Base-by-base conservation (phyloP, 1,140 invertebrate genomes). In the Drosophila tropicalis region DNA sequence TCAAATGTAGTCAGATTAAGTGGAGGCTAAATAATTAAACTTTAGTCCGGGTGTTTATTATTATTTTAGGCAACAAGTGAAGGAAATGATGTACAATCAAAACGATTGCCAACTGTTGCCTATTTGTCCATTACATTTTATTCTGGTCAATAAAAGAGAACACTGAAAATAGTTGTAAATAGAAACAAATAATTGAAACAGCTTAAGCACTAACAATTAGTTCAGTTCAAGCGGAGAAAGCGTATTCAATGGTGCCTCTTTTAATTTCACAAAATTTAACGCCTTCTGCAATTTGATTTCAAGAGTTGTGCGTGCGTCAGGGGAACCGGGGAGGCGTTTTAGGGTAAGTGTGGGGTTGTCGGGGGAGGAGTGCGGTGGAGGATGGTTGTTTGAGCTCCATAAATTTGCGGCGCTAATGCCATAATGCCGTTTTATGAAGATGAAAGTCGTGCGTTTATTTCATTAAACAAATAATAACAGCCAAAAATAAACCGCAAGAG, bases 401-500 rank as follows among this genome's bases (percentile, higher is more conserved):
- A 89, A 89, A 89, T 89, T 89, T 84, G 77, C 55, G 77, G 74
- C 71, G 85, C 78, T 89, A 89, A 89, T 89, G 84, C 84, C 74
- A 89, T 89, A 89, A 89, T 89, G 69, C 85, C 84, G 78, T 89
- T 89, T 89, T 89, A 89, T 89, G 85, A 89, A 89, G 84, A 89
- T 89, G 84, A 89, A 89, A 89, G 84, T 89, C 84, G 84, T 84
- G 84, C 85, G 84, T 89, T 89, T 89, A 89, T 90, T 89, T 89
- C 80, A 89, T 89, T 89, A 89, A 87, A 89, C 84, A 89, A 89
- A 89, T 89, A 89, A 89, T 89, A 89, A 89, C 84, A 84, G 64
- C 71, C 84, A 78, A 87, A 89, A 84, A 90, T 84, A 87, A 87
- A 84, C 83, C 83, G 80, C 84, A 82, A 66, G 66, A 63, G 56